A percentile compares a stretch with the other conserved stretches of the same genome.
Conservation (phyloP, 2,888 invertebrate species). For the Eristalis tenax region DNA sequence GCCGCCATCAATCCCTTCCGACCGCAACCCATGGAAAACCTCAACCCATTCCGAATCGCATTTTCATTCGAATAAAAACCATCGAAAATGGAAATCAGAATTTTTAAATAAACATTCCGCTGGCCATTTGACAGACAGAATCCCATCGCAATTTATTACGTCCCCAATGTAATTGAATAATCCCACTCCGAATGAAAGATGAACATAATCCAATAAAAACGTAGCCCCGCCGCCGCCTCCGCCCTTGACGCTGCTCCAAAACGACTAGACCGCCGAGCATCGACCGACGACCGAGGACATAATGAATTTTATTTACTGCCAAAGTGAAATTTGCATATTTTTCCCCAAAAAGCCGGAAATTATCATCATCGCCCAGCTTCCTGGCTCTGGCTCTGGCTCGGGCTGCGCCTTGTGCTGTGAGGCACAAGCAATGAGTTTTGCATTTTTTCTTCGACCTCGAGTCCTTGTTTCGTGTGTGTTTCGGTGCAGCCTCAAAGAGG, state of each 20-base stretch:
- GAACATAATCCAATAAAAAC: slow-evolving; percentile 59
- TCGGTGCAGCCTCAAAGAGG: slow-evolving; percentile 52
- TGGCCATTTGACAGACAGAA: slow-evolving; percentile 25
- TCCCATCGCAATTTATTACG: slow-evolving; percentile 47
- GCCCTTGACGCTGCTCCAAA: too few species aligned
- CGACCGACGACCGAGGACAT: slow-evolving; percentile 50
- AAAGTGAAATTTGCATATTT: slow-evolving; percentile 70
- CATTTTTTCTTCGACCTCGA: slow-evolving; percentile 10
- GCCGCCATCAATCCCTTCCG: background rate
- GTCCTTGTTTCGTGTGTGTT: slow-evolving; percentile 6
- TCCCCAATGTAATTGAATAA: slow-evolving; percentile 63
- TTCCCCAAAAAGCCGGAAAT: slow-evolving; percentile 52
- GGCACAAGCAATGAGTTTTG: slow-evolving; percentile 40
- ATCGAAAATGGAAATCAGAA: background rate
- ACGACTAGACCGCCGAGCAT: slow-evolving; percentile 27
- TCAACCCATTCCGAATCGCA: background rate
- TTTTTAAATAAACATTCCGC: slow-evolving; percentile 51
- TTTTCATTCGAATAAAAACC: too few species aligned
- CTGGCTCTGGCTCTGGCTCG: background rate
- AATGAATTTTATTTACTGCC: slow-evolving; percentile 71
- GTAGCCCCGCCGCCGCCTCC: background rate
- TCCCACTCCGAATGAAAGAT: slow-evolving; percentile 42
- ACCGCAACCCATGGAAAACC: background rate
- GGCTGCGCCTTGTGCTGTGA: too few species aligned
- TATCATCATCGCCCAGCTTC: slow-evolving; percentile 45